Evolutionary conservation across 2,888 invertebrate genomes (phyloP).

Genomic region (Andrena haemorrhoa): DNA sequence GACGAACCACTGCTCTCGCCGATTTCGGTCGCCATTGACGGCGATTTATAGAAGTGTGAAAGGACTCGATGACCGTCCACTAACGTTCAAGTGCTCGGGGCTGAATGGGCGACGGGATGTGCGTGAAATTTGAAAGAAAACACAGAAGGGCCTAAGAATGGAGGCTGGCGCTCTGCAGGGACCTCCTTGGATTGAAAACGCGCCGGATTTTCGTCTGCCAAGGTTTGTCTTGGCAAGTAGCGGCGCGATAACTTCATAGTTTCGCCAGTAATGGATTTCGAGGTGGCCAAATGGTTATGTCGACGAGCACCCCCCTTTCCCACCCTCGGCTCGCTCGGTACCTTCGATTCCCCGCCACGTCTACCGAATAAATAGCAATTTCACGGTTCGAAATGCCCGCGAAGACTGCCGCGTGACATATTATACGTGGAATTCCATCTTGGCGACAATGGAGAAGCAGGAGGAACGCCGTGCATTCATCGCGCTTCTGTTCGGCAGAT

Average conservation of each 20-base stretch:
- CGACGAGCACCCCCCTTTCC: constrained; percentile 40
- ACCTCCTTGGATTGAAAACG: constrained; percentile 49
- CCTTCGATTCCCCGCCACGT: constrained; percentile 21
- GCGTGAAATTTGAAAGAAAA: constrained; percentile 3
- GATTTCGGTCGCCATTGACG: constrained; percentile 30
- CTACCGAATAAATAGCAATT: constrained; percentile 69
- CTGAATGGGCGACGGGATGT: neutral
- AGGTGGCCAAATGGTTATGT: constrained; percentile 72
- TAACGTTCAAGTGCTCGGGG: constrained; percentile 1
- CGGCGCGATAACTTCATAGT: constrained; percentile 68
- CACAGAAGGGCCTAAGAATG: neutral
- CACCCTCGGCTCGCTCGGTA: neutral
- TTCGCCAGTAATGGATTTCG: constrained; percentile 71
- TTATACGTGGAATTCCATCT: constrained; percentile 59
- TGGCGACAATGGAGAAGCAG: constrained; percentile 43
- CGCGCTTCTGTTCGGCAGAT: constrained; percentile 29
- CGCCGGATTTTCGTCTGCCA: constrained; percentile 56
- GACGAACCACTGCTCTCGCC: constrained; percentile 19
- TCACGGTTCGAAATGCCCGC: constrained; percentile 61
- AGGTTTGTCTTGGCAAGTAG: constrained; percentile 66
- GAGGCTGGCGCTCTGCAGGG: constrained; percentile 9
- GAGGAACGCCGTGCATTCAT: constrained; percentile 23
- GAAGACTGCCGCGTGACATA: constrained; percentile 55
- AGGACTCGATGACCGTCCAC: constrained; percentile 5
- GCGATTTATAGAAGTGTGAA: constrained; percentile 10